A percentile compares a stretch with the other conserved stretches of the same genome.
These are phyloP conservation scores for Oxyscelio sp. DNA, from an alignment of 2,888 invertebrate species.

Conservation along the genomic window DNA sequence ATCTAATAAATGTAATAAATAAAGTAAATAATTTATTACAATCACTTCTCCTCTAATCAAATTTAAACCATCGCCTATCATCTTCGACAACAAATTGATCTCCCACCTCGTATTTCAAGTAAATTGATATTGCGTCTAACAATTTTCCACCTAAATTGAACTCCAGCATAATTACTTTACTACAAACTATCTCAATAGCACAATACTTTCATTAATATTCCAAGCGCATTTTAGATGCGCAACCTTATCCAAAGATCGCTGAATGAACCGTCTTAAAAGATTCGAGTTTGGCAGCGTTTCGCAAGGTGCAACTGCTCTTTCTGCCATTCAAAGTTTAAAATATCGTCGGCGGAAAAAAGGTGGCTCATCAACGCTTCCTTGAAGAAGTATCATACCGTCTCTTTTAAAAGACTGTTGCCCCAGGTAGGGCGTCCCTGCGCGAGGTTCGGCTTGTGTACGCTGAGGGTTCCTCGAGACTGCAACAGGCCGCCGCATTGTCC, in stretches of 20 bases:
- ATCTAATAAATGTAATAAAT: too few species aligned
- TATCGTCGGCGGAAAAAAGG: constrained; percentile 55
- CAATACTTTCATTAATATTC: too few species aligned
- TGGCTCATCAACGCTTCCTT: constrained; percentile 73
- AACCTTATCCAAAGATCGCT: neutral
- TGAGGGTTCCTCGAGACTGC: constrained; percentile 76
- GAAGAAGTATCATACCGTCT: constrained; percentile 70
- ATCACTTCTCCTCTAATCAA: too few species aligned
- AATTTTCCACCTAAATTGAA: too few species aligned
- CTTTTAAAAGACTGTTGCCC: constrained; percentile 58
- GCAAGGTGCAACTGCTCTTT: constrained; percentile 64
- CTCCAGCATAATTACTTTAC: too few species aligned
- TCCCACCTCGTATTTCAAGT: too few species aligned
- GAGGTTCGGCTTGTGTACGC: constrained; percentile 29
- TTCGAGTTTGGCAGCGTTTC: constrained; percentile 21
- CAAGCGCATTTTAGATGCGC: too few species aligned
- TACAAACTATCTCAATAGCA: too few species aligned
- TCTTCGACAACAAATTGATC: too few species aligned
- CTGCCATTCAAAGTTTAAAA: constrained; percentile 46
- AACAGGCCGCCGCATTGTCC: constrained; percentile 80
- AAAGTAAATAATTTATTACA: too few species aligned
- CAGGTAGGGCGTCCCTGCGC: constrained; percentile 53
- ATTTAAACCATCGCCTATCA: too few species aligned
- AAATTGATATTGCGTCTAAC: too few species aligned
- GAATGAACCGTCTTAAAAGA: neutral